Evolutionary conservation across 2,797 vertebrate species (phyloP), one percentile per base, ranked within the genome.

Genomic region (Rhynchonycteris naso): DNA sequence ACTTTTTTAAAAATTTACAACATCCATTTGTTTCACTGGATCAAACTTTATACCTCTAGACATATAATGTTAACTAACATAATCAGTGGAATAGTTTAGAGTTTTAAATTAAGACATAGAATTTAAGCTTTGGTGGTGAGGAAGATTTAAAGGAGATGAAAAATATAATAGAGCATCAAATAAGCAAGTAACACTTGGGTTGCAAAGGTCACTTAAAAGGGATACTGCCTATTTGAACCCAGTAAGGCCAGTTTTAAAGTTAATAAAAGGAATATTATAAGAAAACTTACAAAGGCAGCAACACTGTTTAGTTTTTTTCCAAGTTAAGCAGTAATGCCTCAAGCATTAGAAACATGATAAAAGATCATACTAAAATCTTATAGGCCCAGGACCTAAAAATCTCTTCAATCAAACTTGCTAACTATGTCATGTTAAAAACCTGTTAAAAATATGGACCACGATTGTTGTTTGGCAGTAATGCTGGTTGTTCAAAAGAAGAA

Each of bases 131-230:
- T 95, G 90, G 90, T 88, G 91, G 90, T 96, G 58, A 88, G 30
- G 91, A 96, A 97, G 76, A 52, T 98, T 91, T 96, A 92, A 93
- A 97, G 86, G 82, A 96, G 93, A 97, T 94, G 94, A 97, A 95
- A 97, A 96, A 95, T 96, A 97, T 95, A 97, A 92, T 71, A 97
- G 97, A 97, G 91, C 97, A 95, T 97, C 95, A 98, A 97, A 98
- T 96, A 97, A 98, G 97, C 98, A 98, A 98, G 98, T 98, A 98
- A 99, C 98, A 98, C 98, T 98, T 98, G 97, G 98, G 98, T 98
- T 98, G 98, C 98, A 98, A 99, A 98, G 98, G 98, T 98, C 98
- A 98, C 98, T 98, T 98, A 98, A 98, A 98, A 98, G 98, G 98
- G 98, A 98, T 98, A 98, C 98, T 98, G 98, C 98, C 97, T 98